Evolutionary conservation across 2,113 vertebrate species (phyloP).

Genomic region (Morone saxatilis): DNA sequence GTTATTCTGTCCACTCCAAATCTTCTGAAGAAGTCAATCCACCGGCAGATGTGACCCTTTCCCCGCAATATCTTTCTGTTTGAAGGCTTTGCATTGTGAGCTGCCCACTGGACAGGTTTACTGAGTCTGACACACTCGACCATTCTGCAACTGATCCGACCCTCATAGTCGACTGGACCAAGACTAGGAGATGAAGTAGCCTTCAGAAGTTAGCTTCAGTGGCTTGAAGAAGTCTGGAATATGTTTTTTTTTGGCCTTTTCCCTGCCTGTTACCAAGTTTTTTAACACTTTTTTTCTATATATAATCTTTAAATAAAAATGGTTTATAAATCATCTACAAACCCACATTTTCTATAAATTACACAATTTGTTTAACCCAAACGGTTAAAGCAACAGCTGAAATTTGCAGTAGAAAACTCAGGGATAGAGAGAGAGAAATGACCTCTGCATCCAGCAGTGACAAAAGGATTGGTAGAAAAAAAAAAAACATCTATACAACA

Average conservation of each 20-base stretch:
- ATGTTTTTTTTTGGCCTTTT: slow-evolving; percentile 36
- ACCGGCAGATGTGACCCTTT: slow-evolving; percentile 14
- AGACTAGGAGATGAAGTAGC: slow-evolving; percentile 1
- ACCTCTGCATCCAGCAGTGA: slow-evolving; percentile 67
- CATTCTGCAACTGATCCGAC: background rate
- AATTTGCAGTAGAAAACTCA: slow-evolving; percentile 74
- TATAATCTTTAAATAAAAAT: slow-evolving; percentile 73
- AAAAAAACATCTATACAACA: slow-evolving; percentile 66
- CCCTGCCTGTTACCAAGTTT: slow-evolving; percentile 49
- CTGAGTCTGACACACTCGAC: background rate
- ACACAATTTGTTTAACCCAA: slow-evolving; percentile 51
- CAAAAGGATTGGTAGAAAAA: slow-evolving; percentile 68
- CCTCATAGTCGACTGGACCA: background rate
- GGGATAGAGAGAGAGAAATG: slow-evolving; percentile 40
- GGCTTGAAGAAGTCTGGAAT: slow-evolving; percentile 38
- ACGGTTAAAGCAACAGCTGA: slow-evolving; percentile 54
- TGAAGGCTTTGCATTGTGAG: slow-evolving; percentile 6
- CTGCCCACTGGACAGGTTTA: slow-evolving; percentile 5
- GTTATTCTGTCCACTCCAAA: background rate
- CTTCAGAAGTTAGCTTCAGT: slow-evolving; percentile 9
- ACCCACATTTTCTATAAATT: slow-evolving; percentile 73
- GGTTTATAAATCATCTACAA: slow-evolving; percentile 76
- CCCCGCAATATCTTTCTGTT: background rate
- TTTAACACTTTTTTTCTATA: slow-evolving; percentile 1
- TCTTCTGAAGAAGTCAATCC: slow-evolving; percentile 22